Evolutionary conservation across 2,113 vertebrate genomes (phyloP).

Genomic region (Okapia johnstoni): DNA sequence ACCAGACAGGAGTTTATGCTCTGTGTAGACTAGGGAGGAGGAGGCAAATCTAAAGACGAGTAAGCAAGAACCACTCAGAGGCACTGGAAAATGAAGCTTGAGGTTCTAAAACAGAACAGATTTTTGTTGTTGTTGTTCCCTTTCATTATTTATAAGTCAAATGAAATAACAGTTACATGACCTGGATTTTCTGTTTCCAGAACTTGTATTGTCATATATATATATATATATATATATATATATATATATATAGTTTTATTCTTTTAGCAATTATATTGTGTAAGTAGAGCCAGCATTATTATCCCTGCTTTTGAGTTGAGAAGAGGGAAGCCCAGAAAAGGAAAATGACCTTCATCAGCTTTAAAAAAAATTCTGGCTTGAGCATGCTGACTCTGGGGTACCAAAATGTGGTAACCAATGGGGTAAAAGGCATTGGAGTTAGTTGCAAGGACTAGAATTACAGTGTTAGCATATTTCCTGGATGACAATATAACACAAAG

Average conservation of each 20-base stretch:
- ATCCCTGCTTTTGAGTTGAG: not conserved
- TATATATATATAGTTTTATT: not conserved
- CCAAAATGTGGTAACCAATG: not conserved
- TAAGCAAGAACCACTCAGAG: not conserved
- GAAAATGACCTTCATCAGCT: not conserved
- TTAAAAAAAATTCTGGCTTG: not conserved
- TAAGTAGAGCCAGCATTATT: not conserved
- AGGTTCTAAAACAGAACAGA: not conserved
- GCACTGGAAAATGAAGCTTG: not conserved
- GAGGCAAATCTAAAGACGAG: not conserved
- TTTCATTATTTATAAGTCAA: not conserved
- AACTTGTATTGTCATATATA: not conserved
- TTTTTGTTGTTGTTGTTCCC: not conserved
- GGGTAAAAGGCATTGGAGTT: not conserved
- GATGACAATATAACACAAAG: slow-evolving; percentile 6
- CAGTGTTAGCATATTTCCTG: not conserved
- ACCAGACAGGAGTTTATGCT: not conserved
- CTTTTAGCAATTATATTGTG: not conserved
- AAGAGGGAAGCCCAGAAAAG: not conserved
- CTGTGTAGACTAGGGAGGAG: not conserved
- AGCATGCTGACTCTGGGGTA: not conserved
- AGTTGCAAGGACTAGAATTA: not conserved
- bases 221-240: not conserved
- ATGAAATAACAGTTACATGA: not conserved
- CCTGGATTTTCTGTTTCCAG: not conserved